Base-by-base conservation (phyloP, 2,888 invertebrate genomes). In the Gonocerus acuteangulatus region DNA sequence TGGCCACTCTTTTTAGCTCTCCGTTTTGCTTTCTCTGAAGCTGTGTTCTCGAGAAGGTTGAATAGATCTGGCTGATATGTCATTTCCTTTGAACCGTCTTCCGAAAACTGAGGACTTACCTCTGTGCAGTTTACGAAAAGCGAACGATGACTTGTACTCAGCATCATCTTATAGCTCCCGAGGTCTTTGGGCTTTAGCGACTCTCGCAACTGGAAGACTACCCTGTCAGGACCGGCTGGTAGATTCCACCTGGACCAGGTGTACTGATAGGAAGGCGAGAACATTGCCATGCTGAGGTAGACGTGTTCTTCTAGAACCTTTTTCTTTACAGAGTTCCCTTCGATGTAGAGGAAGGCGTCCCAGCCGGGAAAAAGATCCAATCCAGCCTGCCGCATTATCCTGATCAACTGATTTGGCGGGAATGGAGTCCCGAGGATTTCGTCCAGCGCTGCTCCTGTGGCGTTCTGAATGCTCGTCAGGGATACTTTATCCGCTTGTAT, bases 281-380 rank as follows among this genome's bases (percentile, higher is more conserved):
- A 73, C 36, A 84, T 79, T 0, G 89, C 87, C 82, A 92, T 88
- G 67, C 87, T 86, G 64, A 83, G 82, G 71, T 88, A 89, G 45
- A 85, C 77, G 74, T 90, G 89, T 65, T 82, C 79, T 72, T 89
- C 89, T 71, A 82, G 78, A 0, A 82, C 80, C 76, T 82, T 84
- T 68, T 89, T 85, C 66, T 79, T 79, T 21, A 74, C 69, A 2
- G 64, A 68, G 21, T 64, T 68, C 71, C 78, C 80, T 70, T 87
- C 86, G 1, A 88, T 76, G 71, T 88, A 84, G 70, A 82, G 82
- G 71, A 84, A 83, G 0, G 82, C 84, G 72, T 92, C 92, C 67
- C 82, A 81, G 54, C 84, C 84, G 0, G 92, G 91, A 71, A 92
- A 92, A 62, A 92, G 78, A 70, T 92, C 89, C 60, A 90, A 83